Conservation (phyloP, 64 coral and sea anemone genomes). For the Actinia equina region DNA sequence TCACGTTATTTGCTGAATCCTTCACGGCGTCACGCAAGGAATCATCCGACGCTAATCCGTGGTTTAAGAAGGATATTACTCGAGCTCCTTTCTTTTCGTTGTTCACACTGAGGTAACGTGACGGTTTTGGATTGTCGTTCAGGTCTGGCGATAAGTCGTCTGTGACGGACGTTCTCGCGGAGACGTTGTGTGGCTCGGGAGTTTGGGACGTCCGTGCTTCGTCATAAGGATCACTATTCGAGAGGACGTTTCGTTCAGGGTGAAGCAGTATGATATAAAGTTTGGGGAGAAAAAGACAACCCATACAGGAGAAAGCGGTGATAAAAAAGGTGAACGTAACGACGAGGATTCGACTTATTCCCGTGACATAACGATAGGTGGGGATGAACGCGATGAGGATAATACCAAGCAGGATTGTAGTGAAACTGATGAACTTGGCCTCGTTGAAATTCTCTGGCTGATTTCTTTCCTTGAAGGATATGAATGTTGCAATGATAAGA, state of each 20-base stretch:
- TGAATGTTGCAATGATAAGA: conserved; percentile 64
- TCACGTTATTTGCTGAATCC: not conserved
- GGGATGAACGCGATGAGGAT: conserved; percentile 83
- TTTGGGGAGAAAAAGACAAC: conserved; percentile 83
- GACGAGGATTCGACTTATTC: conserved; percentile 72
- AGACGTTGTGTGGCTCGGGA: not conserved
- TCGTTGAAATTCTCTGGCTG: conserved; percentile 75
- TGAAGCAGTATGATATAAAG: conserved; percentile 65
- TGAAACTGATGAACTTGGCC: conserved; percentile 86
- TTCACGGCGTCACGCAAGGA: not conserved
- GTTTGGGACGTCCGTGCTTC: not conserved
- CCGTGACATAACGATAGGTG: conserved; percentile 80
- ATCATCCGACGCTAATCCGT: not conserved
- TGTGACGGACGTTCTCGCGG: not conserved
- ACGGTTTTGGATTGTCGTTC: not conserved
- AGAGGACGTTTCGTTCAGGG: conserved; percentile 44
- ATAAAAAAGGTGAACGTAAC: conserved; percentile 71
- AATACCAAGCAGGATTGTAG: conserved; percentile 81
- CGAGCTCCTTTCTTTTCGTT: not conserved
- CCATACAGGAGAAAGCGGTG: conserved; percentile 68
- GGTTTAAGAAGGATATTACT: not conserved
- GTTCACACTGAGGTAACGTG: not conserved
- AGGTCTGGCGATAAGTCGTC: conserved; percentile 1
- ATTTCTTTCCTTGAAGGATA: conserved; percentile 83
- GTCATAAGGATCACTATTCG: not conserved